Conservation (phyloP, 2,888 invertebrate genomes). For the Thera obeliscata region DNA sequence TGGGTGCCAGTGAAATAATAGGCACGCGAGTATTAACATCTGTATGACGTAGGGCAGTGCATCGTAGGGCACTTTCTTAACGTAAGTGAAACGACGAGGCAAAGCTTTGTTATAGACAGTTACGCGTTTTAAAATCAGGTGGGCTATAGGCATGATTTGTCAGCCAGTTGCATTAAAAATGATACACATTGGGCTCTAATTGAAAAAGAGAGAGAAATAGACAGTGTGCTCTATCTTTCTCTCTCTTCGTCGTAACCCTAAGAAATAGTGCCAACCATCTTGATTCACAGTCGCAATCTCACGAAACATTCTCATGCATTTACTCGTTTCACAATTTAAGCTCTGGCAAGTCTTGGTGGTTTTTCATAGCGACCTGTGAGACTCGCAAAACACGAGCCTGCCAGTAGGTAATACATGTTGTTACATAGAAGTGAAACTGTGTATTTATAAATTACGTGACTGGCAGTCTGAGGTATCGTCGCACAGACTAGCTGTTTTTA, state of each 20-base stretch:
- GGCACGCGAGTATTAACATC: too few species aligned
- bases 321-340: constrained; percentile 32
- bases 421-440: constrained; percentile 17
- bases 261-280: not conserved
- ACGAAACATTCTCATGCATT: constrained; percentile 27
- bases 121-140: too few species aligned
- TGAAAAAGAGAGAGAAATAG: too few species aligned
- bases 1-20: too few species aligned
- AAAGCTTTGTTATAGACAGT: too few species aligned
- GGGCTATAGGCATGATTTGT: too few species aligned
- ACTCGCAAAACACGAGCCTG: constrained; percentile 21
- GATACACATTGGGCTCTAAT: too few species aligned
- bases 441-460: not conserved
- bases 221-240: not conserved
- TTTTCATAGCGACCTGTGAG: constrained; percentile 36
- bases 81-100: too few species aligned
- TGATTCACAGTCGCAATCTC: constrained; percentile 22
- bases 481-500: not conserved
- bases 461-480: not conserved
- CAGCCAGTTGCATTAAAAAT: too few species aligned
- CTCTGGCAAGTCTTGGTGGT: constrained; percentile 30
- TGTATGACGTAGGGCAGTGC: too few species aligned
- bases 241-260: not conserved
- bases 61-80: too few species aligned
- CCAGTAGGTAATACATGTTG: not conserved